Conservation (phyloP, 2,888 invertebrate species). For the Aporophyla nigra region DNA sequence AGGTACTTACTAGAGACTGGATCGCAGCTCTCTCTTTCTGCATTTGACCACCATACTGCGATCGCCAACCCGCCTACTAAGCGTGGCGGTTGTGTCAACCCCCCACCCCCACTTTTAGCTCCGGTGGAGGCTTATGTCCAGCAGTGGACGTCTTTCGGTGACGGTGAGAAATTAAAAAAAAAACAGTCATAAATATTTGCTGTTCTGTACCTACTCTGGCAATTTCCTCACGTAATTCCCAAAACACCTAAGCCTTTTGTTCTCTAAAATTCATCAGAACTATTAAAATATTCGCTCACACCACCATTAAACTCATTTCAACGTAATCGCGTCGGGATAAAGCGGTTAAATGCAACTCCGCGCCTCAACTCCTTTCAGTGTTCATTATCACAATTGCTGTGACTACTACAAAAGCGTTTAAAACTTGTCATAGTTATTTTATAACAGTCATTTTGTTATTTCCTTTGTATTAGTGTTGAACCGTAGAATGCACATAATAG, state of each 20-base stretch:
- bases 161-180: too few species aligned
- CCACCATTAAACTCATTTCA: constrained; percentile 48
- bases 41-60: too few species aligned
- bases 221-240: background rate
- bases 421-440: constrained; percentile 67
- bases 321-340: constrained; percentile 48
- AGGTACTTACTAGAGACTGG: too few species aligned
- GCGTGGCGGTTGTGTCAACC: too few species aligned
- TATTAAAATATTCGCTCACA: constrained; percentile 37
- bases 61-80: too few species aligned
- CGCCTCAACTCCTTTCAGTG: constrained; percentile 61
- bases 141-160: too few species aligned
- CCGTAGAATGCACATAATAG: background rate
- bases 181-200: background rate
- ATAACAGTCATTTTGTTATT: constrained; percentile 43
- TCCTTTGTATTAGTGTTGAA: background rate
- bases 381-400: constrained; percentile 69
- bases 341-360: constrained; percentile 64
- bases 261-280: constrained; percentile 16
- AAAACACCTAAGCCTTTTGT: background rate
- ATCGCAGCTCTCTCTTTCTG: too few species aligned
- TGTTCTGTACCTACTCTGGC: background rate
- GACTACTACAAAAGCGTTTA: constrained; percentile 65
- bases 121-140: too few species aligned
- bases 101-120: too few species aligned